Base-by-base conservation (phyloP, 1,140 invertebrate species). In the Sycobia sp. region DNA sequence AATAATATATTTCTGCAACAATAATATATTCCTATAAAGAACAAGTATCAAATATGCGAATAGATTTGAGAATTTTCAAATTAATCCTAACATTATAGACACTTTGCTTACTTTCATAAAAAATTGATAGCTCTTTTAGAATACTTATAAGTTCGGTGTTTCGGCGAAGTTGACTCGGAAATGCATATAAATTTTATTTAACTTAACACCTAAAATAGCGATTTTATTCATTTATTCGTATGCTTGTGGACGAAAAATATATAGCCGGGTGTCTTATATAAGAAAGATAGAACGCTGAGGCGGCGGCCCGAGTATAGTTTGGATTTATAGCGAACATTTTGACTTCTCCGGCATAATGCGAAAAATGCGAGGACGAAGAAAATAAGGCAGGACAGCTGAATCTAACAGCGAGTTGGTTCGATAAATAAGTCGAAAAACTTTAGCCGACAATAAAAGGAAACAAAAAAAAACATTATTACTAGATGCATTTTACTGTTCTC, bases 301-400 rank as follows among this genome's bases (percentile, higher is more conserved):
- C 29, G 53, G 25, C 53, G 53, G 14, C 20, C 34, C 32, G 38
- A 9, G n/a, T 43, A 29, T 44, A 56, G 55, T 59, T 49, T 47
- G 49, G 44, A 49, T 59, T 59, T 49, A 59, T 59, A 22, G 46
- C 20, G 44, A 47, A 59, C 34, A 59, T 49, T 49, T 47, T 49
- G 34, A 20, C 34, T 38, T 36, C 16, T n/a, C n/a, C 20, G 44
- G 23, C 22, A 39, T 59, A 59, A 59, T 38, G 56, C 32, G 56
- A 49, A 59, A 49, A 59, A 59, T 59, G 46, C 39, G 32, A 57
- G 55, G 43, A 47, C 49, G 61, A 62, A 53, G 70, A 72, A 70
- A 72, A 71, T 72, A 71, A 71, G 69, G 67, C 68, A 49, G 65
- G 54, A 58, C 20, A 27, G 20, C 32, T 27, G 20, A 27, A 39